phyloP scores from a whole-genome alignment of 2,888 invertebrate species.

The Automeris io region DNA sequence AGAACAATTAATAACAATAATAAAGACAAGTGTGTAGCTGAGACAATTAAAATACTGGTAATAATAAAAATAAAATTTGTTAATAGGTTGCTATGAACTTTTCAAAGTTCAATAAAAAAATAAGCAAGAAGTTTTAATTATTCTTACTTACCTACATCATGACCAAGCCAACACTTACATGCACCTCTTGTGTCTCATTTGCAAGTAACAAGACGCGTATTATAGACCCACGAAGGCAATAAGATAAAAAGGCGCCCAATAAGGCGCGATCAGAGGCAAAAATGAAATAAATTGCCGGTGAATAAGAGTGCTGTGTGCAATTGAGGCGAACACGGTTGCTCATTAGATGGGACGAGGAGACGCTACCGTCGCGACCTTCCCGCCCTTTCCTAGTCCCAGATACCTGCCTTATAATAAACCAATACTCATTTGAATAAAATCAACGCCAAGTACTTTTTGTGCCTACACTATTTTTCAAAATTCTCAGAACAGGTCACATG shows the following conservation, averaged over 20 bases:
- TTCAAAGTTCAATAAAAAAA: conserved; percentile 26
- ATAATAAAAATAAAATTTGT: conserved; percentile 19
- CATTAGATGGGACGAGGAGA: conserved; percentile 57
- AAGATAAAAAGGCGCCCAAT: conserved; percentile 74
- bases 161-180: conserved; percentile 59
- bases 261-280: conserved; percentile 76
- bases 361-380: conserved; percentile 21
- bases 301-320: conserved; percentile 74
- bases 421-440: conserved; percentile 6
- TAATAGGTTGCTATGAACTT: conserved; percentile 23
- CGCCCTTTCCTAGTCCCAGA: conserved; percentile 15
- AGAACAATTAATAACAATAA: not conserved
- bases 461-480: conserved; percentile 18
- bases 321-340: conserved; percentile 74
- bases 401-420: conserved; percentile 8
- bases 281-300: conserved; percentile 76
- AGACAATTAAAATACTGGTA: conserved; percentile 10
- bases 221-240: conserved; percentile 73
- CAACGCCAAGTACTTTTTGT: not conserved
- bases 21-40: not conserved
- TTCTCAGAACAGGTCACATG: conserved; percentile 61
- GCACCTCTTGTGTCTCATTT: conserved; percentile 70
- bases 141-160: conserved; percentile 57
- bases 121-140: conserved; percentile 58
- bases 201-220: conserved; percentile 74